Conservation (phyloP, 2,113 vertebrate species). For the Centropristis striata region DNA sequence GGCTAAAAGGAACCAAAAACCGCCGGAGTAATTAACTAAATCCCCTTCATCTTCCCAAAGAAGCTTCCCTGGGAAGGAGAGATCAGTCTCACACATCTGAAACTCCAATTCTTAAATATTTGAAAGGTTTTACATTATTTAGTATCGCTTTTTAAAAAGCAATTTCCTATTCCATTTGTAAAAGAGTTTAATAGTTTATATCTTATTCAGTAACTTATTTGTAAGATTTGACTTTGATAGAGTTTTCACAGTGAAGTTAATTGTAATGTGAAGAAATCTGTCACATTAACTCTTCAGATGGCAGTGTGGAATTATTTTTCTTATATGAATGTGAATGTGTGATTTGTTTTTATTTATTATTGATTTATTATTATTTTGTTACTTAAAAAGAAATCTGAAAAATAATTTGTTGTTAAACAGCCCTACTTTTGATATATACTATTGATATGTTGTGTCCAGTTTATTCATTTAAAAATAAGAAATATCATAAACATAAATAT, state of each 20-base stretch:
- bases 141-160: neutral
- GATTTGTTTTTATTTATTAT: too few species aligned
- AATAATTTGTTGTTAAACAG: too few species aligned
- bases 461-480: too few species aligned
- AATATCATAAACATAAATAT: too few species aligned
- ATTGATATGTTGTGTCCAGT: too few species aligned
- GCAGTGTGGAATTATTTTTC: too few species aligned
- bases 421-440: too few species aligned
- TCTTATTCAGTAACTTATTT: neutral
- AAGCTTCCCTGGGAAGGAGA: neutral
- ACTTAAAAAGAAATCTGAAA: too few species aligned
- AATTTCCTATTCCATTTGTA: neutral
- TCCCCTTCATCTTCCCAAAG: neutral
- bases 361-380: too few species aligned
- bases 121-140: conserved; percentile 42
- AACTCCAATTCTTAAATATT: conserved; percentile 27
- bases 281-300: neutral
- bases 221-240: neutral
- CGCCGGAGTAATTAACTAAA: neutral
- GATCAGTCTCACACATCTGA: neutral
- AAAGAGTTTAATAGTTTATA: conserved; percentile 5
- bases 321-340: too few species aligned
- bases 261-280: neutral
- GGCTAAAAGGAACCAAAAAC: neutral
- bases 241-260: neutral